Conservation (phyloP, 37 sponge, comb jelly and placozoan genomes). For the Geodia barretti region DNA sequence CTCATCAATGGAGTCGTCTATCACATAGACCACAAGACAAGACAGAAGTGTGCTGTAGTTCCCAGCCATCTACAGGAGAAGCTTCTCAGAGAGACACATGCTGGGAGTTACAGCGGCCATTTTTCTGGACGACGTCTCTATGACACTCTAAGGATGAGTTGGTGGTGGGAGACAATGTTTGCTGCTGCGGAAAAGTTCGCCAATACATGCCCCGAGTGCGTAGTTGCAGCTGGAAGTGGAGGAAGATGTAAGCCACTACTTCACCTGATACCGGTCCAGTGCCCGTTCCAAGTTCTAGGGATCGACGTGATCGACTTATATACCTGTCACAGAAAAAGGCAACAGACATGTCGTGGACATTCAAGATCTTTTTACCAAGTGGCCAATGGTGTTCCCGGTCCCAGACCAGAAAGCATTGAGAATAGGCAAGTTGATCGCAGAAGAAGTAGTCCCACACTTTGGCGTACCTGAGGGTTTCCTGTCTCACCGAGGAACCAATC, state of each 20-base stretch:
- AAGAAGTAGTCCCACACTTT: too few relatives aligned
- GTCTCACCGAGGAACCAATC: too few relatives aligned
- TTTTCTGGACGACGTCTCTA: constrained; percentile 53
- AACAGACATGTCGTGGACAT: too few relatives aligned
- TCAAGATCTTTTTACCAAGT: too few relatives aligned
- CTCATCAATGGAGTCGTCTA: too few relatives aligned
- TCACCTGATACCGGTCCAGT: constrained; percentile 56
- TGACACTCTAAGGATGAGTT: background rate
- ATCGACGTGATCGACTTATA: too few relatives aligned
- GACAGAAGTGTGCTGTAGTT: constrained; percentile 54
- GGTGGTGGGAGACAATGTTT: constrained; percentile 72
- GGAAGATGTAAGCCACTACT: constrained; percentile 34
- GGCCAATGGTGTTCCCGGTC: too few relatives aligned
- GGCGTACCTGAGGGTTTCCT: too few relatives aligned
- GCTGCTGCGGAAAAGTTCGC: constrained; percentile 30
- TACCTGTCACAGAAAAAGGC: too few relatives aligned
- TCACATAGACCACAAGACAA: too few relatives aligned
- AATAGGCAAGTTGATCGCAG: too few relatives aligned
- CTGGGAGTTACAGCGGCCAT: constrained; percentile 56
- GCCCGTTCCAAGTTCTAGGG: constrained; percentile 61
- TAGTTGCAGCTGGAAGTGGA: constrained; percentile 16
- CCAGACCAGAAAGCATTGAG: too few relatives aligned
- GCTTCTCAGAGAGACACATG: constrained; percentile 47
- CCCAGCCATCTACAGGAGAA: constrained; percentile 31
- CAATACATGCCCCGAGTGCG: constrained; percentile 58